phyloP scores from a whole-genome alignment of 2,113 vertebrate genomes.

The Athene noctua region DNA sequence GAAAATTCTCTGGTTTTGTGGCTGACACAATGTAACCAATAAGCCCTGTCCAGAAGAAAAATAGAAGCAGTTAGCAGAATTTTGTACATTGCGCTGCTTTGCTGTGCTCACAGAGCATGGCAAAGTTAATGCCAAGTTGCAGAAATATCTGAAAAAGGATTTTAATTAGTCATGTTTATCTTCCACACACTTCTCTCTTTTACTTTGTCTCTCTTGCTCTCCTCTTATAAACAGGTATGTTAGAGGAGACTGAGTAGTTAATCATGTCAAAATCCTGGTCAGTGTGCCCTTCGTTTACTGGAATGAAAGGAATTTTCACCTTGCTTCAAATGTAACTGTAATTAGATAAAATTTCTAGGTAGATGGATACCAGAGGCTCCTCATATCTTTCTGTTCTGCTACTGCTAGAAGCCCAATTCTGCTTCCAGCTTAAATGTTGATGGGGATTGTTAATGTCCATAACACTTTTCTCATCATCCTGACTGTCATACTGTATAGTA shows the following conservation, averaged over 20 bases:
- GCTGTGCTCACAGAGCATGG: background rate
- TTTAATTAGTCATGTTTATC: conserved; percentile 60
- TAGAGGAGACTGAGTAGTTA: conserved; percentile 33
- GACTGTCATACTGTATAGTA: background rate
- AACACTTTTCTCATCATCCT: background rate
- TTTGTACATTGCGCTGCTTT: conserved; percentile 28
- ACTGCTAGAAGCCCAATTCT: background rate
- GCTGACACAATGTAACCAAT: conserved; percentile 55
- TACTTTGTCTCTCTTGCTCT: background rate
- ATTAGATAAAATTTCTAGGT: background rate
- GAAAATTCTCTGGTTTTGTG: conserved; percentile 50
- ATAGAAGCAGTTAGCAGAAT: conserved; percentile 52
- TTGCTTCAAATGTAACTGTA: conserved; percentile 86
- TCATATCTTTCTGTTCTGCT: background rate
- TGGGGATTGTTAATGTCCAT: background rate
- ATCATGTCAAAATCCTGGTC: conserved; percentile 52
- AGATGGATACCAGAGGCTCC: background rate
- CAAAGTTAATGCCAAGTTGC: conserved; percentile 32
- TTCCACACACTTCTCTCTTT: conserved; percentile 11
- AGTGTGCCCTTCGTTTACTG: conserved; percentile 56
- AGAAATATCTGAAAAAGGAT: conserved; percentile 51
- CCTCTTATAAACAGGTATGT: background rate
- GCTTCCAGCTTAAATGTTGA: background rate
- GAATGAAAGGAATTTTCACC: conserved; percentile 79
- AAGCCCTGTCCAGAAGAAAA: conserved; percentile 55